Evolutionary conservation across 2,113 vertebrate genomes (phyloP), one percentile per base, ranked within the genome.

Genomic region (Gallinago paraguaiae): DNA sequence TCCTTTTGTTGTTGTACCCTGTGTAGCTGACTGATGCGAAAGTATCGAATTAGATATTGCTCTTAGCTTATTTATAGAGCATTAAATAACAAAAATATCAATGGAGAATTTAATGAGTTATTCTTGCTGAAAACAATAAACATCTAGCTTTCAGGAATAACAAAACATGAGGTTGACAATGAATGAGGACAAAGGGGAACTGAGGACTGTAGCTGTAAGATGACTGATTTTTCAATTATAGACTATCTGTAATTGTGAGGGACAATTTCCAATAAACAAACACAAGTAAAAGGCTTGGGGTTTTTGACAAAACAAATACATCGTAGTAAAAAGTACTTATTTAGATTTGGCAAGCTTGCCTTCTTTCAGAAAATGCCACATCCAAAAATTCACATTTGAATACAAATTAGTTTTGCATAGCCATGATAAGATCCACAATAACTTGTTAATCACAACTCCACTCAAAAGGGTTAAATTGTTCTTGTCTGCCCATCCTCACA

Each of bases 391-490:
- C 13, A 61, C 41, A 43, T 53, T 28, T 71, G n/a, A 87, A 61
- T 48, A 65, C 83, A 89, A 77, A 77, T 30, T 0, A 61, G 24
- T 56, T 81, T 77, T 0, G 0, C 4, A 4, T 43, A 71, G 4
- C 15, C 18, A 16, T 39, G 17, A 79, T 10, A 6, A 83, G 33
- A 43, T 19, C 17, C 45, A 43, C 4, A 5, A 39, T 54, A 63
- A 41, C 39, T 60, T 45, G 19, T 19, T 59, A 82, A 82, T 7
- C 20, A 68, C 7, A 50, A 24, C 19, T 68, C 31, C 17, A 68
- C 48, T 53, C 72, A 43, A 91, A 56, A 69, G 15, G 80, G 76
- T 48, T 86, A 76, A 63, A 82, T 50, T 69, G 15, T 37, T 71
- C 33, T 15, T 1, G 20, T 68, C 48, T 54, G 28, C 19, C 48